phyloP scores from a whole-genome alignment of 30 jellyfish, hydroid and myxozoan species.

The Aurelia sp. region DNA sequence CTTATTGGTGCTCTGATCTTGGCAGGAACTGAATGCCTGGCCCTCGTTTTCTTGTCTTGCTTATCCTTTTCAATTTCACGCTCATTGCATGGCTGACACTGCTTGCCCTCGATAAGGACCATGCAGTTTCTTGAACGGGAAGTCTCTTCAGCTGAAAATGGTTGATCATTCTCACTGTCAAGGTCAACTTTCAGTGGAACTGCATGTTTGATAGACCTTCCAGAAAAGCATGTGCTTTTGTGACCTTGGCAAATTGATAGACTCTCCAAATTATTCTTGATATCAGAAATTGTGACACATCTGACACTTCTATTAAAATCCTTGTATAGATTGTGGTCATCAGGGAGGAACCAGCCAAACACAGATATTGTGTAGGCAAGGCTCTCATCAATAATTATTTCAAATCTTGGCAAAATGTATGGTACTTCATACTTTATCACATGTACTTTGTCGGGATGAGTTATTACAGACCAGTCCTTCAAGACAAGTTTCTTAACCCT shows the following conservation, averaged over 20 bases:
- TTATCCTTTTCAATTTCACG: no score
- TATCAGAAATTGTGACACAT: constrained; percentile 10
- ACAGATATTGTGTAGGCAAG: constrained; percentile 2
- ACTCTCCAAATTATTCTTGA: neutral
- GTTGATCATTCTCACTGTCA: neutral
- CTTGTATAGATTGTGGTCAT: constrained; percentile 4
- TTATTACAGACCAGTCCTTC: neutral
- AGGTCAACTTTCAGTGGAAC: no score
- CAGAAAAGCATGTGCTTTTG: no score
- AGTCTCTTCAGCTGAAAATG: no score
- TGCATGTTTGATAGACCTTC: no score
- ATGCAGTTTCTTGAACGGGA: neutral
- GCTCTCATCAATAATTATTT: constrained; percentile 18
- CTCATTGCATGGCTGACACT: neutral
- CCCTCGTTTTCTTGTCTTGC: no score
- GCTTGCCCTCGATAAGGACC: constrained; percentile 3
- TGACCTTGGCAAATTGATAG: neutral
- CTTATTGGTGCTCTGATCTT: no score
- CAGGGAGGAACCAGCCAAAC: constrained; percentile 29
- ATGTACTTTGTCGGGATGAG: no score
- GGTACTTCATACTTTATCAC: no score
- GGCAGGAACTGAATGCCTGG: no score
- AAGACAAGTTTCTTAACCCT: neutral
- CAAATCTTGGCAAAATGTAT: neutral
- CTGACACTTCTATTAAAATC: constrained; percentile 6